phyloP scores from a whole-genome alignment of 2,113 vertebrate genomes.

The Columba janthina region DNA sequence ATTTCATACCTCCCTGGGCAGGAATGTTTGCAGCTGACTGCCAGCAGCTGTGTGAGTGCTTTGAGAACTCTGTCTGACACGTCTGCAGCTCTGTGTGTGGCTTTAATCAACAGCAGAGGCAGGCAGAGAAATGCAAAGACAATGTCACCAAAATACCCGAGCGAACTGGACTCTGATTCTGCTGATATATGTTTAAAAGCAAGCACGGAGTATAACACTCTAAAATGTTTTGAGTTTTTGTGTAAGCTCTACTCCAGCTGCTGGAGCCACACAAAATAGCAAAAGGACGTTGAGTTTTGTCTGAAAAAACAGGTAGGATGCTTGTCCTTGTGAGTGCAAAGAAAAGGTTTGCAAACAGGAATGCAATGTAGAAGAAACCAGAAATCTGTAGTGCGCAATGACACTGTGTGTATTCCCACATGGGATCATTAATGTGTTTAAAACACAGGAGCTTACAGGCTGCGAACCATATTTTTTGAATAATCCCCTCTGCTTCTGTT shows the following conservation, averaged over 20 bases:
- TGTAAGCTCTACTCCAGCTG: neutral
- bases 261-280: neutral
- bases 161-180: neutral
- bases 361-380: neutral
- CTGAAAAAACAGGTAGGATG: neutral
- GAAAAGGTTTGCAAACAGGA: neutral
- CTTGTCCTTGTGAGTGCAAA: neutral
- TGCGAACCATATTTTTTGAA: neutral
- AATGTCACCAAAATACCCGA: neutral
- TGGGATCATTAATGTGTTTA: neutral
- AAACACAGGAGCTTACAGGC: neutral
- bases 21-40: conserved; percentile 40
- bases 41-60: conserved; percentile 36
- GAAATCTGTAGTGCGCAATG: neutral
- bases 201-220: neutral
- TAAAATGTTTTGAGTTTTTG: neutral
- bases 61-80: neutral
- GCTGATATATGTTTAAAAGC: neutral
- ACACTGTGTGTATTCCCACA: neutral
- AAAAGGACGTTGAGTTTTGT: neutral
- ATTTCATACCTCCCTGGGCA: neutral
- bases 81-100: neutral
- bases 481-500: neutral
- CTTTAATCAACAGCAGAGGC: neutral
- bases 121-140: neutral